Percentiles rank a stretch among this genome's conserved stretches.
Conservation (phyloP, 2,113 vertebrate species). For the Hippolais icterina region DNA sequence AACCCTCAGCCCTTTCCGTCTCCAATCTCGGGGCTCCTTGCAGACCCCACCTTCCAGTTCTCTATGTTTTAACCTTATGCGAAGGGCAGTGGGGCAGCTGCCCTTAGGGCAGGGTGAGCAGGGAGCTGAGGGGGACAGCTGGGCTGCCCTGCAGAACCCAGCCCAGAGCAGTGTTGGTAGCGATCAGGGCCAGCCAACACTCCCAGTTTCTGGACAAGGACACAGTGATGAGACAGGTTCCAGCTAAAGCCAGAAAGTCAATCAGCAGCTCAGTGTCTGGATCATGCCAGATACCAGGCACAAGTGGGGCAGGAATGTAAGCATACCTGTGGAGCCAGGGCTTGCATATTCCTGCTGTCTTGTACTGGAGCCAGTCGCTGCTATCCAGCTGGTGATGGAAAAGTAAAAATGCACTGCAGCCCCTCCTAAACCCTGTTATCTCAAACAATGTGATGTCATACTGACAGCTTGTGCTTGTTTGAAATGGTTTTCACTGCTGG, state of each 20-base stretch:
- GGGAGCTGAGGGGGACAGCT: neutral
- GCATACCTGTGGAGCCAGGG: neutral
- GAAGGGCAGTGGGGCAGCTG: neutral
- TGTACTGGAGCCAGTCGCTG: neutral
- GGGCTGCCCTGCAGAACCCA: neutral
- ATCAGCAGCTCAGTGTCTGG: neutral
- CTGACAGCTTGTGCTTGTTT: neutral
- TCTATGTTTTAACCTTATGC: neutral
- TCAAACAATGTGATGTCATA: rapidly evolving
- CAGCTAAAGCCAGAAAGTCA: neutral
- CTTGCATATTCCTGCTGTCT: neutral
- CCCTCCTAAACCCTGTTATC: neutral
- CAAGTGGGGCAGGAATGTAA: neutral
- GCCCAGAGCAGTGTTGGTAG: rapidly evolving
- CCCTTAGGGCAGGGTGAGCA: neutral
- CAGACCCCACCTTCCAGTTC: neutral
- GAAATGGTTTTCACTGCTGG: neutral
- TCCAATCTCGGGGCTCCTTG: rapidly evolving
- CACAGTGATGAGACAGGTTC: neutral
- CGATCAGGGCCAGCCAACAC: neutral
- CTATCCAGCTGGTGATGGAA: neutral
- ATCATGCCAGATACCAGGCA: neutral
- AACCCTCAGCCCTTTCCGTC: neutral
- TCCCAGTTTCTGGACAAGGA: neutral
- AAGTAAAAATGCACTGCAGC: neutral